Evolutionary conservation across 2,113 vertebrate species (phyloP).

Genomic region (Dicerorhinus sumatrensis): DNA sequence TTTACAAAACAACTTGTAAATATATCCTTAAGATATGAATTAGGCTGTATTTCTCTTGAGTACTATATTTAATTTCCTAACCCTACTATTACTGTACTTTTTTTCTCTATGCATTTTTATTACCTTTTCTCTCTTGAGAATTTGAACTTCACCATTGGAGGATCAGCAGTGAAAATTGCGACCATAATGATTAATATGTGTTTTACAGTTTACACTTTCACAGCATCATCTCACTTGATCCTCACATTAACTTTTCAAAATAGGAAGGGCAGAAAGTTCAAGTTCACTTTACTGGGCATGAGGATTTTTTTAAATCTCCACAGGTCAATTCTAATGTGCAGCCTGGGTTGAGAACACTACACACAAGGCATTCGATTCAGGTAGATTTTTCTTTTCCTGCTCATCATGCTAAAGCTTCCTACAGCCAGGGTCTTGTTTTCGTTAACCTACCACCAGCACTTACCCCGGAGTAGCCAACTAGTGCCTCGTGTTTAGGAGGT

Average conservation of each 20-base stretch:
- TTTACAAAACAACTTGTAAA: conserved; percentile 63
- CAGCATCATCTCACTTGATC: neutral
- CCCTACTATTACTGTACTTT: neutral
- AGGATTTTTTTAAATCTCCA: neutral
- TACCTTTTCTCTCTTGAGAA: neutral
- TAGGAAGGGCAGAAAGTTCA: neutral
- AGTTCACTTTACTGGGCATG: neutral
- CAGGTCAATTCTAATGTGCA: neutral
- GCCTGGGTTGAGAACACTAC: neutral
- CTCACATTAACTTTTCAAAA: conserved; percentile 6
- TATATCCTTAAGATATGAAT: conserved; percentile 10
- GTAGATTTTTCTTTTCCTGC: neutral
- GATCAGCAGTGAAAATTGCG: neutral
- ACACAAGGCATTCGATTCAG: neutral
- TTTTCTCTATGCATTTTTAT: conserved; percentile 59
- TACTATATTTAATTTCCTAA: conserved; percentile 61
- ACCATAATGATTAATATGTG: conserved; percentile 22
- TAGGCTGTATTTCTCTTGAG: conserved; percentile 43
- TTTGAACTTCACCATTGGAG: neutral
- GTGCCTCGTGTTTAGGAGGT: neutral
- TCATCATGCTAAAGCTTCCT: neutral
- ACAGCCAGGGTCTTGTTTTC: neutral
- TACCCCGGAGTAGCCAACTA: neutral
- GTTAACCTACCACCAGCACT: neutral
- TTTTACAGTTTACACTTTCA: neutral